Conservation (phyloP, 2,888 invertebrate species). For the Tipula confusa region DNA sequence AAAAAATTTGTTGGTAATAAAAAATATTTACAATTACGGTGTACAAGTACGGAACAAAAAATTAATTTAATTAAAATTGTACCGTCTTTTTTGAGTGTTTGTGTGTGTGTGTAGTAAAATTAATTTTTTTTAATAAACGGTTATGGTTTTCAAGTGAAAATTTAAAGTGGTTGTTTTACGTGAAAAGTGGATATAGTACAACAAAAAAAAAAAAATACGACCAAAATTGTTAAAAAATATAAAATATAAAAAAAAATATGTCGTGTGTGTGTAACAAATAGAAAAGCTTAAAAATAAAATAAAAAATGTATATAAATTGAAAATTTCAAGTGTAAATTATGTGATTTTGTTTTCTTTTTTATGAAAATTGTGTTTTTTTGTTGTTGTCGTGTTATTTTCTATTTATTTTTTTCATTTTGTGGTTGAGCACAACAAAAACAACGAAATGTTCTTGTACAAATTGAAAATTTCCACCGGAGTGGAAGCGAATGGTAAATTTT, state of each 20-base stretch:
- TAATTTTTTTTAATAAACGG: background rate
- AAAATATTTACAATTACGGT: background rate
- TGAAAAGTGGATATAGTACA: background rate
- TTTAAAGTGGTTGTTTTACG: background rate
- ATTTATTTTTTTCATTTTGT: background rate
- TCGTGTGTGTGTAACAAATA: background rate
- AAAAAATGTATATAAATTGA: background rate
- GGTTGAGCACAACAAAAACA: background rate
- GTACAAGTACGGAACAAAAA: background rate
- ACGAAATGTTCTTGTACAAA: conserved; percentile 7
- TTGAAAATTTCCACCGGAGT: conserved; percentile 9
- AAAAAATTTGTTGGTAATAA: background rate
- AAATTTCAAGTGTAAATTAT: background rate
- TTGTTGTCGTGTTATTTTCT: no score
- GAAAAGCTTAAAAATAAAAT: background rate
- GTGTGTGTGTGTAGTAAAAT: background rate
- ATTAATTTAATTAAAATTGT: background rate
- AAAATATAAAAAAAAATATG: background rate
- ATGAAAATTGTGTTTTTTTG: background rate
- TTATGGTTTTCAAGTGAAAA: background rate
- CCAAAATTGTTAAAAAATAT: background rate
- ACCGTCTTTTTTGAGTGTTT: background rate
- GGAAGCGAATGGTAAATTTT: conserved; percentile 17
- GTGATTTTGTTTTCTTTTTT: background rate
- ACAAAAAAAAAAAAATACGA: background rate